Base-by-base conservation (phyloP, 2,888 invertebrate genomes). In the Kryphioiulus occultus region DNA sequence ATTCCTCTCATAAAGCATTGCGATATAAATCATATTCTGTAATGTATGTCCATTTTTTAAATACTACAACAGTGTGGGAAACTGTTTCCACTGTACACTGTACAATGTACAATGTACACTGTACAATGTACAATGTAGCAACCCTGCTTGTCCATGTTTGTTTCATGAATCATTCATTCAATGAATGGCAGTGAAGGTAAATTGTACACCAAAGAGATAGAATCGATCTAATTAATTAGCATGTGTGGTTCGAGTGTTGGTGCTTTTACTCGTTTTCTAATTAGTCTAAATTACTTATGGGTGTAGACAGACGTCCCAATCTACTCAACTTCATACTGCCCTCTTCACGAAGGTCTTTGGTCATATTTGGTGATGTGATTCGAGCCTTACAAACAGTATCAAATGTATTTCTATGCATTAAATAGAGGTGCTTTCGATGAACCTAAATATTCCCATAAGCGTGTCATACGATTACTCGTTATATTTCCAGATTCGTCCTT, bases 91-190 rank as follows among this genome's bases (percentile, higher is more conserved):
- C n/a, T n/a, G n/a, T n/a, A n/a, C n/a, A n/a, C n/a, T n/a, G n/a
- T n/a, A n/a, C n/a, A n/a, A n/a, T n/a, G n/a, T n/a, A n/a, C n/a
- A n/a, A n/a, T n/a, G n/a, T 22, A 68, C 4, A 12, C 22, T 59
- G 19, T n/a, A n/a, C 68, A n/a, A 9, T 7, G 9, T 26, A 47
- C 10, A 68, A 68, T 68, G 26, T 9, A 68, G 68, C 26, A 68
- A 68, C 68, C 68, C 68, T 68, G 68, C 5, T 68, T 68, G 68
- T 68, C 68, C 68, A 68, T 68, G 9, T 68, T 26, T 9, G 68
- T 68, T 47, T 68, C 68, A 68, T 68, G 68, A 68, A 2, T 68
- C 68, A 68, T 68, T 68, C 68, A 68, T 22, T 68, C 68, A 68
- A 26, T 68, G 68, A 68, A 68, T 68, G 68, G 68, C 68, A 68